These are phyloP conservation scores for Bradynema listronoti DNA, from an alignment of 1,140 invertebrate genomes.

Conservation along the genomic window DNA sequence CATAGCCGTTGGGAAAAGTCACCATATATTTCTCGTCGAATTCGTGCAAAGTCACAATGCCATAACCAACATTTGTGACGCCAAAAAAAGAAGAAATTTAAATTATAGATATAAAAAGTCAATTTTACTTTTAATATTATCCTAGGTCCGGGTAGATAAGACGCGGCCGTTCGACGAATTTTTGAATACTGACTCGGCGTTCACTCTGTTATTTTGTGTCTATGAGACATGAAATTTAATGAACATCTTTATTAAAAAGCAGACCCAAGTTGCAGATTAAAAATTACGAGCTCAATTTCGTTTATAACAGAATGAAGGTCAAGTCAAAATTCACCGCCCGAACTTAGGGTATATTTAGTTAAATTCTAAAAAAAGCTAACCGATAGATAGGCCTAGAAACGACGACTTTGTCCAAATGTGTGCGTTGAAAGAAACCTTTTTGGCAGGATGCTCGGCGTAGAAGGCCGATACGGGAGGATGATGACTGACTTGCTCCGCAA, in stretches of 20 bases:
- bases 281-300: too few species aligned
- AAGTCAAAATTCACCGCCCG: background rate
- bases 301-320: too few species aligned
- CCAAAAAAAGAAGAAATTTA: slow-evolving; percentile 34
- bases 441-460: slow-evolving; percentile 61
- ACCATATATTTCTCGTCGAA: slow-evolving; percentile 62
- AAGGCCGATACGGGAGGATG: slow-evolving; percentile 76
- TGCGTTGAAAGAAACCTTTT: slow-evolving; percentile 61
- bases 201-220: too few species aligned
- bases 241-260: too few species aligned
- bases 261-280: too few species aligned
- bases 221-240: too few species aligned
- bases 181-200: too few species aligned
- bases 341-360: background rate
- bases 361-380: slow-evolving; percentile 16
- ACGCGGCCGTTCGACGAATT: too few species aligned
- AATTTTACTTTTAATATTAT: background rate
- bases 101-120: slow-evolving; percentile 6
- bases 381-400: slow-evolving; percentile 63
- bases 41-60: slow-evolving; percentile 60
- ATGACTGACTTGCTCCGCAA: slow-evolving; percentile 97
- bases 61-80: slow-evolving; percentile 63
- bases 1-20: slow-evolving; percentile 63
- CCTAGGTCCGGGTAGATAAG: too few species aligned
- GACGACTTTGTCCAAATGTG: slow-evolving; percentile 64